Percentiles rank a stretch among this genome's conserved stretches.
phyloP scores from a whole-genome alignment of 2,797 vertebrate genomes.

The Hydrocynus forskahlii region DNA sequence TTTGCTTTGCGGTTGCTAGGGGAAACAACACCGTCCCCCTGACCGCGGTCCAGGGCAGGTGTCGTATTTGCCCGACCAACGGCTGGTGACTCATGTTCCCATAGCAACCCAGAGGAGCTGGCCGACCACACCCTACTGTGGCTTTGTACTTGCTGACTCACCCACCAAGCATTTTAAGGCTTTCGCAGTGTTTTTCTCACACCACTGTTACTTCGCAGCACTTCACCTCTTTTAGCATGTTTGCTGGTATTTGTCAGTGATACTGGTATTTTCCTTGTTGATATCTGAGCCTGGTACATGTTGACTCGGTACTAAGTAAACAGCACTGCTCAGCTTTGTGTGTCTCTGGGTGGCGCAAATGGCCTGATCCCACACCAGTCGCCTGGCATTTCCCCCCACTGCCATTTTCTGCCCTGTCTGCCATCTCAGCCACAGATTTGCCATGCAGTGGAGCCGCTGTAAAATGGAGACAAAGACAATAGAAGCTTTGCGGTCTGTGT shows the following conservation, averaged over 20 bases:
- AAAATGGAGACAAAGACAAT: constrained; percentile 29
- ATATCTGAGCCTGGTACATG: constrained; percentile 22
- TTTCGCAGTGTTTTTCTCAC: constrained; percentile 31
- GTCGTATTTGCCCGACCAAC: constrained; percentile 71
- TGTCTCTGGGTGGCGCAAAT: constrained; percentile 56
- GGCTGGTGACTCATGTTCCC: constrained; percentile 67
- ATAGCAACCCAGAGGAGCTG: constrained; percentile 65
- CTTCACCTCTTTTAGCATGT: background rate
- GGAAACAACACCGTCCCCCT: constrained; percentile 54
- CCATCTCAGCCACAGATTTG: constrained; percentile 68
- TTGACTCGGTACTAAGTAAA: constrained; percentile 12
- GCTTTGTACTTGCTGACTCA: constrained; percentile 73
- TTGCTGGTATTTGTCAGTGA: constrained; percentile 7
- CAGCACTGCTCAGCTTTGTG: constrained; percentile 1
- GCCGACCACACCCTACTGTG: constrained; percentile 73
- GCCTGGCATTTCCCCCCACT: constrained; percentile 58
- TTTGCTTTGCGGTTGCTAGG: constrained; percentile 76
- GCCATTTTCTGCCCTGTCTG: constrained; percentile 69
- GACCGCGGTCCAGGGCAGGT: constrained; percentile 42
- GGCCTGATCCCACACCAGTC: constrained; percentile 38
- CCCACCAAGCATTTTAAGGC: constrained; percentile 59
- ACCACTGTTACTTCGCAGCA: background rate
- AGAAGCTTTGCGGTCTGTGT: background rate
- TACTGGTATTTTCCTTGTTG: constrained; percentile 2
- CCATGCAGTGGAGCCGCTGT: constrained; percentile 28